Percentiles rank a stretch among this genome's conserved stretches.
Evolutionary conservation across 2,113 vertebrate species (phyloP).

Genomic region (Protomyctophum bolini): DNA sequence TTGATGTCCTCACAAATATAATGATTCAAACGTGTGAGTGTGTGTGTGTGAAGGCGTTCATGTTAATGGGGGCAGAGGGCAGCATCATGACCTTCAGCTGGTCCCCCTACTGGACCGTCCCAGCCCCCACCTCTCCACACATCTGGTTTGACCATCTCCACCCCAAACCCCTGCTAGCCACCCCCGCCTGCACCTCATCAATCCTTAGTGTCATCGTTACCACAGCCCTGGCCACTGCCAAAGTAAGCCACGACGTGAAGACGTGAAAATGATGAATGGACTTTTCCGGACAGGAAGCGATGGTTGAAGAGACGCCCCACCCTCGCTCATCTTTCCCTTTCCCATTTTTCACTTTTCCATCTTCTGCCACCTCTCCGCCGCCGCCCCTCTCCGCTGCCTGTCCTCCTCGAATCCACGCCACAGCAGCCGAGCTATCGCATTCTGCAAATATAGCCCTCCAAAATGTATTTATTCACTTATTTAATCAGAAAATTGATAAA

Average conservation of each 20-base stretch:
- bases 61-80: constrained; percentile 49
- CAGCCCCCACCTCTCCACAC: constrained; percentile 57
- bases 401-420: constrained; percentile 40
- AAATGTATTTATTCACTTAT: constrained; percentile 23
- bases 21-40: background rate
- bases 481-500: constrained; percentile 4
- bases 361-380: constrained; percentile 41
- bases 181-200: constrained; percentile 76
- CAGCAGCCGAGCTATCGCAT: constrained; percentile 32
- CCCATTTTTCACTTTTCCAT: constrained; percentile 36
- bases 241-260: constrained; percentile 74
- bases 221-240: constrained; percentile 73
- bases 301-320: constrained; percentile 70
- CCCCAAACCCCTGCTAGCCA: constrained; percentile 61
- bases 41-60: constrained; percentile 22
- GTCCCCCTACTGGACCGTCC: constrained; percentile 43
- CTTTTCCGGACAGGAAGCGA: constrained; percentile 76
- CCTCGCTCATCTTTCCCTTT: constrained; percentile 65
- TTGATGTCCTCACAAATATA: background rate
- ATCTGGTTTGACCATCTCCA: constrained; percentile 81
- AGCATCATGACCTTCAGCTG: constrained; percentile 70
- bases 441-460: constrained; percentile 29
- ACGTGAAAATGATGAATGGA: constrained; percentile 81
- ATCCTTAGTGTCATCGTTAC: constrained; percentile 78
- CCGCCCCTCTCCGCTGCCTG: constrained; percentile 54